Conservation (phyloP, 2,797 vertebrate genomes). For the Tachyglossus aculeatus region DNA sequence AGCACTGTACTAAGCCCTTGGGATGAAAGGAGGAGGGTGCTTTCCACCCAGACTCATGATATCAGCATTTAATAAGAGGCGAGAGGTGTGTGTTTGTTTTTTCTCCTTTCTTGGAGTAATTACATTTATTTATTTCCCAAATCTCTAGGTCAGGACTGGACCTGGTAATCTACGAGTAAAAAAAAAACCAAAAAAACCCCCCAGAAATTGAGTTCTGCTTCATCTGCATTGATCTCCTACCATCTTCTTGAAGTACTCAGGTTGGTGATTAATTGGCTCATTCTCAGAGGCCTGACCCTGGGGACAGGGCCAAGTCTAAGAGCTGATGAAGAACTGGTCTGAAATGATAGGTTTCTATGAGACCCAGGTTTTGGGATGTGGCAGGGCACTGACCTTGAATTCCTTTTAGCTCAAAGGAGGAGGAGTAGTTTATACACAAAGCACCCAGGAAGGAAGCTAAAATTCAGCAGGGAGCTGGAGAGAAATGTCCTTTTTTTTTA, state of each 20-base stretch:
- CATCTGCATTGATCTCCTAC: neutral
- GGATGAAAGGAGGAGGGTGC: no score
- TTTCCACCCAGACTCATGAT: neutral
- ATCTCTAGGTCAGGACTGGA: slow-evolving; percentile 14
- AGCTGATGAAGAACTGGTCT: neutral
- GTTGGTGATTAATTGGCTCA: slow-evolving; percentile 8
- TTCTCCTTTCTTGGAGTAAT: slow-evolving; percentile 22
- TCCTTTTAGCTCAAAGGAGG: no score
- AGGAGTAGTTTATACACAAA: no score
- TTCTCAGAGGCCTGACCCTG: neutral
- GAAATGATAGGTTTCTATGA: slow-evolving; percentile 14
- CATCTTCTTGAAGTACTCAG: neutral
- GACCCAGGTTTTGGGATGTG: no score
- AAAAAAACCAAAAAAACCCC: no score
- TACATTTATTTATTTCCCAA: slow-evolving; percentile 8
- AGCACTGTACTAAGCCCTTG: no score
- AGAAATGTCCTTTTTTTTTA: no score
- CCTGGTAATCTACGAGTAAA: slow-evolving; percentile 31
- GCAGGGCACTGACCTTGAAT: no score
- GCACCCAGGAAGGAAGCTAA: no score
- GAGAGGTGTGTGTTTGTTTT: slow-evolving; percentile 1
- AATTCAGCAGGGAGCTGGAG: no score
- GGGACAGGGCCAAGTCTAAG: neutral
- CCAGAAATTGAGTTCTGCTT: slow-evolving; percentile 13
- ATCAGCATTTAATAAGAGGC: accelerated